Percentiles rank a stretch among this genome's conserved stretches.
phyloP scores from a whole-genome alignment of 2,888 invertebrate species.

The Ethmia dodecea region DNA sequence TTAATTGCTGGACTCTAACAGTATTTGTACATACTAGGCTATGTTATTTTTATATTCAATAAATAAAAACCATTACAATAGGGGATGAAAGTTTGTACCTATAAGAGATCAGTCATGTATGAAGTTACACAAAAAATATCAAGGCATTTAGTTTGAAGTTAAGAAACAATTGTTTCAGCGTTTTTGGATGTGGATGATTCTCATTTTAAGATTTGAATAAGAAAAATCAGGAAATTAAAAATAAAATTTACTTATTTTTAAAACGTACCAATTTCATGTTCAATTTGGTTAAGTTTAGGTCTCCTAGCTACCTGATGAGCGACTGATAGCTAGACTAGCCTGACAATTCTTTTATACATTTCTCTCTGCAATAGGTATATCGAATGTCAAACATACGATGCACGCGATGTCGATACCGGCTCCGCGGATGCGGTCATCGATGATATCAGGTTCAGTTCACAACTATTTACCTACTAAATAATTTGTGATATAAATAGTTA shows the following conservation, averaged over 20 bases:
- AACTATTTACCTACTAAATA: constrained; percentile 42
- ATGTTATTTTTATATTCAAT: no score
- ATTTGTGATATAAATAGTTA: constrained; percentile 39
- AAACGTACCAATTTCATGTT: constrained; percentile 67
- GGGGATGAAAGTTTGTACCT: no score
- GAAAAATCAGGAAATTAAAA: not conserved
- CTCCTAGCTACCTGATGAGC: constrained; percentile 49
- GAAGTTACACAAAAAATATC: no score
- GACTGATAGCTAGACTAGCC: constrained; percentile 51
- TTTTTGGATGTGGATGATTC: no score
- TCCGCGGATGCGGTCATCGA: constrained; percentile 49
- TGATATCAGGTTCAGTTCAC: constrained; percentile 44
- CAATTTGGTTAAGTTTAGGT: constrained; percentile 38
- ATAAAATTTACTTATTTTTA: no score
- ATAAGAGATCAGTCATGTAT: no score
- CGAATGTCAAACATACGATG: constrained; percentile 60
- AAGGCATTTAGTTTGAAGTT: no score
- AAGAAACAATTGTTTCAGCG: no score
- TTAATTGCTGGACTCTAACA: no score
- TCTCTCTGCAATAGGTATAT: constrained; percentile 50
- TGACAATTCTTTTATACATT: constrained; percentile 66
- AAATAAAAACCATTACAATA: no score
- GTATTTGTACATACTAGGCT: no score
- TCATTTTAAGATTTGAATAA: no score
- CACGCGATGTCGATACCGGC: constrained; percentile 55